Base-by-base conservation (phyloP, 2,113 vertebrate species). In the Phalacrocorax pelagicus region DNA sequence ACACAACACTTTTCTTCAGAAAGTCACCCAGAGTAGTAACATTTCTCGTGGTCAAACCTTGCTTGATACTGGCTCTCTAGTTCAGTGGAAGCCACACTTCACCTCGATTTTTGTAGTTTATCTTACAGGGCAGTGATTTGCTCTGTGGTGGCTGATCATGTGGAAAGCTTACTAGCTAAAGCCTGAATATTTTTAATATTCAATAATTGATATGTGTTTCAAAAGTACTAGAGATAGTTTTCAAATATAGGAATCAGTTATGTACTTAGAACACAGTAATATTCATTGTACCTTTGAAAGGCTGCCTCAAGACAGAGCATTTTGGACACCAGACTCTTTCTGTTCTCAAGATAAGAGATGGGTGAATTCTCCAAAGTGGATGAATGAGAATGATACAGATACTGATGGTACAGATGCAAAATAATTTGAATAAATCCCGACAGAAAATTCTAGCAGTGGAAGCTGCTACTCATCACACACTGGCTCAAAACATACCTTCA, bases 291-390 rank as follows among this genome's bases (percentile, higher is more conserved):
- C 9, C 26, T 82, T 91, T 52, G 81, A 71, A 74, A 67, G n/a
- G 5, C 29, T 57, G 9, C 42, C 29, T 65, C 36, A 12, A 29
- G 19, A 51, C 18, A 54, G 12, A 38, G 19, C 2, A 1, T 74
- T 90, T 81, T 54, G 34, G 52, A 52, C 12, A 61, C 6, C 19
- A 42, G 44, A 6, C 30, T 62, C 5, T 13, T 85, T 47, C 59
- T 52, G 22, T 9, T n/a, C 3, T 11, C 18, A 44, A 49, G 17
- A n/a, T 0, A 71, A 40, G 11, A 57, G 11, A 24, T 27, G 3
- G 4, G 7, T 49, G 19, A 85, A 79, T 54, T 40, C 62, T 36
- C 52, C 26, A 24, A 38, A 70, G 17, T 34, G 26, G 24, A 27
- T 66, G 16, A 66, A 40, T 66, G 42, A 61, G 46, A 80, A 83